phyloP scores from a whole-genome alignment of 2,888 invertebrate species.

The Torymus tubicola region DNA sequence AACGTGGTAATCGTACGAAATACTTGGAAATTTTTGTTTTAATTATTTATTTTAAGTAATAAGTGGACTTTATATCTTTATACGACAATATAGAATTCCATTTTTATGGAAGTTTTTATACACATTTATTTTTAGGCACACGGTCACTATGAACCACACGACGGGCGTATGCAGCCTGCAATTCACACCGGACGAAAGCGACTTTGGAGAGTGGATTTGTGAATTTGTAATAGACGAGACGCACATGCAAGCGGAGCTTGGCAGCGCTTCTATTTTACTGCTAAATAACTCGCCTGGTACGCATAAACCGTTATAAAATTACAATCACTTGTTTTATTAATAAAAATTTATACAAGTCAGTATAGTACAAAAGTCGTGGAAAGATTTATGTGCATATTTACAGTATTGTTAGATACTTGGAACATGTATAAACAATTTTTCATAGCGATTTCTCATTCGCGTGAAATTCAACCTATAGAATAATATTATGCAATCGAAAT shows the following conservation, averaged over 20 bases:
- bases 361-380: too few relatives aligned
- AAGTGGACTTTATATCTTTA: too few relatives aligned
- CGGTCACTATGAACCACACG: slow-evolving; percentile 69
- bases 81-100: too few relatives aligned
- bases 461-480: too few relatives aligned
- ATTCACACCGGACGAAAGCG: slow-evolving; percentile 69
- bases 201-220: slow-evolving; percentile 74
- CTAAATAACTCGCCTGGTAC: slow-evolving; percentile 67
- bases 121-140: slow-evolving; percentile 63
- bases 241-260: slow-evolving; percentile 65
- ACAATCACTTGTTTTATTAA: background rate
- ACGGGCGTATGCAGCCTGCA: slow-evolving; percentile 71
- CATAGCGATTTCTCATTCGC: too few relatives aligned
- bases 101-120: background rate
- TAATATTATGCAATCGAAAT: too few relatives aligned
- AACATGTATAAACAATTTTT: too few relatives aligned
- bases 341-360: slow-evolving; percentile 2
- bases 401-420: too few relatives aligned
- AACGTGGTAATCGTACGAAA: too few relatives aligned
- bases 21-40: too few relatives aligned
- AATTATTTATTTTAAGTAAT: too few relatives aligned
- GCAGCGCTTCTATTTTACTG: slow-evolving; percentile 69
- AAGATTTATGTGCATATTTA: too few relatives aligned
- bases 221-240: slow-evolving; percentile 65
- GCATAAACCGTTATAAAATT: slow-evolving; percentile 22